Conservation (phyloP, 2,113 vertebrate species). For the Chascanopsetta lugubris region DNA sequence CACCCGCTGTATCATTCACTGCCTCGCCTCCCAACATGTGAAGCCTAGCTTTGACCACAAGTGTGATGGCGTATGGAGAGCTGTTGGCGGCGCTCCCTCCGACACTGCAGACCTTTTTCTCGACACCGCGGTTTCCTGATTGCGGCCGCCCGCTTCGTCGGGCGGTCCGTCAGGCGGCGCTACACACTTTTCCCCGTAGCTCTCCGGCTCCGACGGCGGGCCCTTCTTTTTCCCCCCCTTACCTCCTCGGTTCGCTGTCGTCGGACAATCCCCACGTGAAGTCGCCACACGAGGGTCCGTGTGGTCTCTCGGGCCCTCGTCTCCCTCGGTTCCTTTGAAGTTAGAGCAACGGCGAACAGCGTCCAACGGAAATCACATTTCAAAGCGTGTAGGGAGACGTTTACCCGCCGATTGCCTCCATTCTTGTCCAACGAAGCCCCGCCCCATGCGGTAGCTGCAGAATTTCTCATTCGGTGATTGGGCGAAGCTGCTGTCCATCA, state of each 20-base stretch:
- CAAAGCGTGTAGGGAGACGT: slow-evolving; percentile 68
- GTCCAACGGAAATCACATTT: slow-evolving; percentile 29
- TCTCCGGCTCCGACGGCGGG: slow-evolving; percentile 68
- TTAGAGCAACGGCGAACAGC: not conserved
- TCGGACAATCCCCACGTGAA: slow-evolving; percentile 61
- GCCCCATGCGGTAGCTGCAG: slow-evolving; percentile 64
- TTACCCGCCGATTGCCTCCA: slow-evolving; percentile 69
- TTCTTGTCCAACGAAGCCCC: slow-evolving; percentile 65
- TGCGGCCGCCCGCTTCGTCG: slow-evolving; percentile 65
- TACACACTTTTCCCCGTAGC: slow-evolving; percentile 83
- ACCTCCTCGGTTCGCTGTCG: slow-evolving; percentile 75
- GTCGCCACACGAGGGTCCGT: slow-evolving; percentile 18
- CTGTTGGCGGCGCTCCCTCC: slow-evolving; percentile 83
- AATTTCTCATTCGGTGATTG: slow-evolving; percentile 58
- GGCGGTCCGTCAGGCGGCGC: slow-evolving; percentile 87
- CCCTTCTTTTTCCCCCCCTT: slow-evolving; percentile 79
- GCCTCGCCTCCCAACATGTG: not conserved
- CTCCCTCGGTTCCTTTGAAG: not conserved
- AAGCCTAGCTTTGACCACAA: slow-evolving; percentile 32
- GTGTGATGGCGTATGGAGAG: slow-evolving; percentile 76
- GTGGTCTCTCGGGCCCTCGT: not conserved
- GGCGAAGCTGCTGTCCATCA: slow-evolving; percentile 58
- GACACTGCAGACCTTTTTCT: slow-evolving; percentile 65
- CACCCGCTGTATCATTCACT: not conserved
- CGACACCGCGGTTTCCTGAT: slow-evolving; percentile 80